These are phyloP conservation scores for Chaetorhynchus papuensis DNA, from an alignment of 2,113 vertebrate genomes.

Conservation along the genomic window DNA sequence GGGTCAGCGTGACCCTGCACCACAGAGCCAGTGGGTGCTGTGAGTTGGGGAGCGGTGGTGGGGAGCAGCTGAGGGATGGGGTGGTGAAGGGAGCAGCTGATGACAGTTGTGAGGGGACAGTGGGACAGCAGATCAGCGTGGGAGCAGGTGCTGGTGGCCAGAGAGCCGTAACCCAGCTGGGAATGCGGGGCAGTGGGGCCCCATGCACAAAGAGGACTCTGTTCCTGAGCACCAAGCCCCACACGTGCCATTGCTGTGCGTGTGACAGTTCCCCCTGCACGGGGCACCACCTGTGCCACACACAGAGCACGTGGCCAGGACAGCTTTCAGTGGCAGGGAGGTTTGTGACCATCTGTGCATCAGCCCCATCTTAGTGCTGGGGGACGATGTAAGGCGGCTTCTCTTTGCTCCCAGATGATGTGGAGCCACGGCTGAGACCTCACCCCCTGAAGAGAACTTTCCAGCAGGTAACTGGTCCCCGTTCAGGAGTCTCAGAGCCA, in stretches of 20 bases:
- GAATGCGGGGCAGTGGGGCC: not conserved
- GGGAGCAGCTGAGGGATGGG: not conserved
- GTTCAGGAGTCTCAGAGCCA: not conserved
- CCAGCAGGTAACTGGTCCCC: constrained; percentile 64
- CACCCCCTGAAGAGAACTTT: constrained; percentile 32
- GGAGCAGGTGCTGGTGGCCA: not conserved
- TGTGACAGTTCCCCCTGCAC: accelerated
- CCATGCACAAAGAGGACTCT: not conserved
- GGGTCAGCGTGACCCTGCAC: not conserved
- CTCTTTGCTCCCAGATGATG: constrained; percentile 61
- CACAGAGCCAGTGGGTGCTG: not conserved
- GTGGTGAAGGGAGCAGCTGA: not conserved
- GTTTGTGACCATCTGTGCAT: accelerated
- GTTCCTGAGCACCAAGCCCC: not conserved
- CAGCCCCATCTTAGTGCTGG: not conserved
- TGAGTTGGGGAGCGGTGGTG: accelerated
- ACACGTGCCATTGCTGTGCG: not conserved
- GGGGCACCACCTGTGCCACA: not conserved
- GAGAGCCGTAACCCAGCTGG: not conserved
- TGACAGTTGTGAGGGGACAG: not conserved
- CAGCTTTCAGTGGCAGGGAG: not conserved
- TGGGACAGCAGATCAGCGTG: not conserved
- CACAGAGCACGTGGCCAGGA: not conserved
- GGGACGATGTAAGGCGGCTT: not conserved
- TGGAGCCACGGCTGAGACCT: constrained; percentile 52